Percentiles rank a stretch among this genome's conserved stretches.
Evolutionary conservation across 2,113 vertebrate genomes (phyloP).

Genomic region (Orcinus orca): DNA sequence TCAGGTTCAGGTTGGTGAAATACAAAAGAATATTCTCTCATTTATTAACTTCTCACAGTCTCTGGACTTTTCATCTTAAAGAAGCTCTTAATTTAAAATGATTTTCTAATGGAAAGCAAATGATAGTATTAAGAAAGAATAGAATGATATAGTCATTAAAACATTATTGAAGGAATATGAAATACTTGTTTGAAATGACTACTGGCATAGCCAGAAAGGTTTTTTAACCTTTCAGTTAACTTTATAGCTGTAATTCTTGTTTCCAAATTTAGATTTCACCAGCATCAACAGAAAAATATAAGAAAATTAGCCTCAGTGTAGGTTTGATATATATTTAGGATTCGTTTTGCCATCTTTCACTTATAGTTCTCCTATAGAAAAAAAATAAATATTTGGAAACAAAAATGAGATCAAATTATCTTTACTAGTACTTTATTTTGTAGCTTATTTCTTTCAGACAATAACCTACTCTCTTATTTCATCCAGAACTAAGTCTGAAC

Average conservation of each 20-base stretch:
- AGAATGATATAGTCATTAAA: conserved; percentile 74
- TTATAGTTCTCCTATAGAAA: not conserved
- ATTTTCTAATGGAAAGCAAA: conserved; percentile 63
- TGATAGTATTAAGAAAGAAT: conserved; percentile 43
- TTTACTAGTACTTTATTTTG: not conserved
- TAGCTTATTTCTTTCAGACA: not conserved
- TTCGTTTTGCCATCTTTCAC: conserved; percentile 39
- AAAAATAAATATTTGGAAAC: not conserved
- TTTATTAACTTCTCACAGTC: conserved; percentile 50
- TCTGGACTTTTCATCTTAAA: conserved; percentile 34
- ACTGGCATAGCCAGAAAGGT: conserved; percentile 45
- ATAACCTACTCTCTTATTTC: not conserved
- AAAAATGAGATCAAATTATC: conserved; percentile 6
- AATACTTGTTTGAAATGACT: conserved; percentile 64
- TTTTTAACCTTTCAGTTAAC: conserved; percentile 59
- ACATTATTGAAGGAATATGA: conserved; percentile 55
- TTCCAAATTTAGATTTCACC: conserved; percentile 80
- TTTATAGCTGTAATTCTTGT: conserved; percentile 54
- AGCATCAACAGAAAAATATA: conserved; percentile 80
- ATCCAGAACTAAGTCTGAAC: not conserved
- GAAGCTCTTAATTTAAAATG: conserved; percentile 42
- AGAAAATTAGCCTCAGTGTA: conserved; percentile 74
- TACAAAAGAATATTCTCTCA: conserved; percentile 51
- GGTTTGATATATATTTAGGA: not conserved
- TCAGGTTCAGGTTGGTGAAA: conserved; percentile 46